Conservation (phyloP, 2,113 vertebrate species). For the Reinhardtius hippoglossoides region DNA sequence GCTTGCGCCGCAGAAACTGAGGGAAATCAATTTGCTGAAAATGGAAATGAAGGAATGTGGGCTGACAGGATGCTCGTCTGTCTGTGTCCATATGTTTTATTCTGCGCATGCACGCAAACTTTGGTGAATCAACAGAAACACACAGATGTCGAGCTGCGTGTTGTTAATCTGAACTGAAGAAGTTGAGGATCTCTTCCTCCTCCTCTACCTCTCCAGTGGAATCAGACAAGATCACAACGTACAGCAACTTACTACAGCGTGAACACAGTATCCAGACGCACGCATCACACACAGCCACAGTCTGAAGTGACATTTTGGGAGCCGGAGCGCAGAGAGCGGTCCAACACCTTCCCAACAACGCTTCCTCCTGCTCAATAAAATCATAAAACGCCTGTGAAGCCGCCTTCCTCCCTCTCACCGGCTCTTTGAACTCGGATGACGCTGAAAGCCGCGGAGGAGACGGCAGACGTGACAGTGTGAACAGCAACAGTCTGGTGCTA, state of each 20-base stretch:
- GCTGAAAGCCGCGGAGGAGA: conserved; percentile 67
- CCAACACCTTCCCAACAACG: conserved; percentile 75
- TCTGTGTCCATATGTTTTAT: background rate
- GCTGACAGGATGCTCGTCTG: background rate
- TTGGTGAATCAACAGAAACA: background rate
- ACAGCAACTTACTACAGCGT: conserved; percentile 2
- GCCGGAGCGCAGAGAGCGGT: conserved; percentile 45
- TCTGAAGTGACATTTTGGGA: conserved; percentile 39
- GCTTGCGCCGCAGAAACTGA: background rate
- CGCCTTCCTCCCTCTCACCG: conserved; percentile 29
- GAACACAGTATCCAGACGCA: conserved; percentile 10
- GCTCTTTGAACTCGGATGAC: conserved; percentile 71
- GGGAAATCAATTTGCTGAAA: background rate
- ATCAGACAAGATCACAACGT: background rate
- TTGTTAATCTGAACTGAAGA: background rate
- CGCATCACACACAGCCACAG: conserved; percentile 18
- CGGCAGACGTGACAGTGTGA: conserved; percentile 77
- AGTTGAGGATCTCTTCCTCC: no score
- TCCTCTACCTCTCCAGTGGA: background rate
- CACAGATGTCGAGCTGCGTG: background rate
- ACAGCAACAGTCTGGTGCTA: conserved; percentile 79
- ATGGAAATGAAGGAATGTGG: background rate
- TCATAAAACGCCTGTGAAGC: conserved; percentile 77
- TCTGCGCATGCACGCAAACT: background rate
- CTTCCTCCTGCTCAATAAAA: conserved; percentile 82